Base-by-base conservation (phyloP, 2,888 invertebrate genomes). In the Prosopocoilus inquinatus region DNA sequence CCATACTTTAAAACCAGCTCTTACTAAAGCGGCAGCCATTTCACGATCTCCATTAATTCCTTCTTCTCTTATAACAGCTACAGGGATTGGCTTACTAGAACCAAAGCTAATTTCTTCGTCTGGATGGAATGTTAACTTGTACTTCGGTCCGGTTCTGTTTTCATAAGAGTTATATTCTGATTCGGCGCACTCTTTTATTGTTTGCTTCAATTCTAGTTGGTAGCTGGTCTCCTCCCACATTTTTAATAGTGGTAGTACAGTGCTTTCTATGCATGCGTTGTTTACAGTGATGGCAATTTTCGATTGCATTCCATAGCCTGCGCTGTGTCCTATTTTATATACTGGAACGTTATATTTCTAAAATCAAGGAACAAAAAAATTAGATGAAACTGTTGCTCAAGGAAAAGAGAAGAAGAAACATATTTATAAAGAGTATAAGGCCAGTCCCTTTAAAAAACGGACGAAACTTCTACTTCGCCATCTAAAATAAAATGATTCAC, bases 181-280 rank as follows among this genome's bases (percentile, higher is more conserved):
- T 39, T 82, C 78, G 1, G 90, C 91, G 71, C 94, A 95, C 3
- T 84, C 81, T 0, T 84, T 80, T 71, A 92, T 90, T 0, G 91
- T 87, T 78, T 98, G 98, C 9, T 87, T 82, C 60, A 86, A 81
- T 74, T 98, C 98, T 50, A 99, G 75, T 63, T 87, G 87, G 73
- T 90, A 95, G 76, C 96, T 96, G 0, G 96, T 97, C 73, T 94
- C 93, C 75, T 98, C 98, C 98, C 98, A 99, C 72, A 89, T 84
- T 68, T 87, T 84, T 75, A 91, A 88, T 38, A 95, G 79, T 0
- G 84, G 79, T 32, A 85, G 79, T 51, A 94, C 81, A 9, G 81
- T 79, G 2, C 84, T 84, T 54, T 85, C 78, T 2, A 94, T 70
- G 7, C 89, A 82, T 50, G 79, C 69, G 8, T 82, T 83, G 59